Conservation (phyloP, 2,797 vertebrate genomes). For the Cyprinella venusta region DNA sequence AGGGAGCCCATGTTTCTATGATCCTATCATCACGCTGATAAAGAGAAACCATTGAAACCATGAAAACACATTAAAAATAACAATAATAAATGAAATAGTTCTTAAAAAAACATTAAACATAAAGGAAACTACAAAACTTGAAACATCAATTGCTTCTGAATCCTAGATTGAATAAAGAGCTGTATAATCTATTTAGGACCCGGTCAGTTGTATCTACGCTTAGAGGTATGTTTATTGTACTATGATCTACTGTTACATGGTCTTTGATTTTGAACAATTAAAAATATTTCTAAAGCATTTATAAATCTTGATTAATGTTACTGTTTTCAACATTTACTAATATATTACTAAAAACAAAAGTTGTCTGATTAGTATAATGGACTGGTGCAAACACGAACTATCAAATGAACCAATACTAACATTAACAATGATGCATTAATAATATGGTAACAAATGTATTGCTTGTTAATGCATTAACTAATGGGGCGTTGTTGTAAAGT, state of each 20-base stretch:
- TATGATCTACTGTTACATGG: background rate
- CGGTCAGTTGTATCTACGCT: background rate
- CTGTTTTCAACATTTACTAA: background rate
- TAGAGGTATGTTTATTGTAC: background rate
- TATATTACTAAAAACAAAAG: background rate
- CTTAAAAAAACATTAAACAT: background rate
- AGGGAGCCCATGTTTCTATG: conserved; percentile 73
- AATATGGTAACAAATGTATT: background rate
- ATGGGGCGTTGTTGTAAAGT: background rate
- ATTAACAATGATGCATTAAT: background rate
- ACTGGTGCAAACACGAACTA: background rate
- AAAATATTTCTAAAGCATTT: background rate
- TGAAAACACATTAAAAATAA: background rate
- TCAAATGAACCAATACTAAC: background rate
- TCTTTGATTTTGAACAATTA: background rate
- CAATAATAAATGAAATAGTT: background rate
- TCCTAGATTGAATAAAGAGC: background rate
- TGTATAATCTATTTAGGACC: background rate
- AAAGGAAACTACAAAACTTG: background rate
- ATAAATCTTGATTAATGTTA: background rate
- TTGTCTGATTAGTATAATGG: background rate
- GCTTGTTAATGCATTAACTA: background rate
- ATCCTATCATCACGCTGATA: conserved; percentile 74
- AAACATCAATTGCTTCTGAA: background rate
- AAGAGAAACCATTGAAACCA: conserved; percentile 35